Evolutionary conservation across 2,888 invertebrate species (phyloP).

Genomic region (Galeopsomyia nigrocyanea): DNA sequence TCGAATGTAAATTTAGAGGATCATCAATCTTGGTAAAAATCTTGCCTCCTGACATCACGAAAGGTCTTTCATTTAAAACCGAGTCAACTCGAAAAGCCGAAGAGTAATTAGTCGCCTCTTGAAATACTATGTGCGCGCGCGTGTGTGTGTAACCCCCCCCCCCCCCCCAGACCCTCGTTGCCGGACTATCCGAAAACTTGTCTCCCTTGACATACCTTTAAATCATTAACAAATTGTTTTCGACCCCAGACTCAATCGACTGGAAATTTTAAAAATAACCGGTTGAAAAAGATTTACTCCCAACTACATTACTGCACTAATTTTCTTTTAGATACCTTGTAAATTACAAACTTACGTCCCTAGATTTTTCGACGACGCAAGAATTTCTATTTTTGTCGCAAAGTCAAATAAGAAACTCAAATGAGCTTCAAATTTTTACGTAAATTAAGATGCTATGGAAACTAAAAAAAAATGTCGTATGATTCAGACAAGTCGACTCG

Average conservation of each 20-base stretch:
- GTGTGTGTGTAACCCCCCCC: constrained; percentile 22
- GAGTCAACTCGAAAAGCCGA: constrained; percentile 16
- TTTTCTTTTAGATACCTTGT: too few relatives aligned
- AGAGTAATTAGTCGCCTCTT: constrained; percentile 49
- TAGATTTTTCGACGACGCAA: too few relatives aligned
- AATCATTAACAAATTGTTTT: constrained; percentile 15
- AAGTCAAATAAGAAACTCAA: too few relatives aligned
- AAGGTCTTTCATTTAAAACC: constrained; percentile 6
- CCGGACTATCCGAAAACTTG: constrained; percentile 17
- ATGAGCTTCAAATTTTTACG: too few relatives aligned
- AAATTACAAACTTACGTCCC: too few relatives aligned
- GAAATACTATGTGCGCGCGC: constrained; percentile 15
- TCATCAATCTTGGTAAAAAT: too few relatives aligned
- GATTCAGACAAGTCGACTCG: too few relatives aligned
- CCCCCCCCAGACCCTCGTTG: constrained; percentile 19
- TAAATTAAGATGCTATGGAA: too few relatives aligned
- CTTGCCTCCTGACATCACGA: background rate
- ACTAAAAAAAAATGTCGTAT: too few relatives aligned
- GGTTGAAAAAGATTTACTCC: background rate
- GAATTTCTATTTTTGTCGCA: too few relatives aligned
- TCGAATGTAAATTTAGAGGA: background rate
- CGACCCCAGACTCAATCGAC: constrained; percentile 9
- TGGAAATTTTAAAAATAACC: constrained; percentile 1
- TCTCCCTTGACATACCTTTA: constrained; percentile 1
- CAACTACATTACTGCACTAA: too few relatives aligned